phyloP scores from a whole-genome alignment of 2,113 vertebrate species.

The Gymnogyps californianus region DNA sequence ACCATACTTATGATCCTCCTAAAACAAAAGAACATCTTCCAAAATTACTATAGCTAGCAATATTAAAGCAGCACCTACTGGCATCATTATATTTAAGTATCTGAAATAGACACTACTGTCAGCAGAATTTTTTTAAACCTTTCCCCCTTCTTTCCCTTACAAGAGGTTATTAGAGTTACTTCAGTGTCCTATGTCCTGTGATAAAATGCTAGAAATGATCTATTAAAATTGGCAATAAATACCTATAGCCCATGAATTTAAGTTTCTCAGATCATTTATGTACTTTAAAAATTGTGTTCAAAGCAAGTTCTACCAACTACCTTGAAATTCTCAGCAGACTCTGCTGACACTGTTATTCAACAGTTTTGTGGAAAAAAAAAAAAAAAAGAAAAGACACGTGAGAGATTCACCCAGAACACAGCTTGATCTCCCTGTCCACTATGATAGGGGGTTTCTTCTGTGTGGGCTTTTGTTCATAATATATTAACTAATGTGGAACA shows the following conservation, averaged over 20 bases:
- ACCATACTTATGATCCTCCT: conserved; percentile 48
- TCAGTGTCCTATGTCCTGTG: conserved; percentile 10
- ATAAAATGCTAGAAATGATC: conserved; percentile 28
- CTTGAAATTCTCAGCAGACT: background rate
- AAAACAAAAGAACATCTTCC: conserved; percentile 53
- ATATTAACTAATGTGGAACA: background rate
- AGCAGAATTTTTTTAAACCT: conserved; percentile 37
- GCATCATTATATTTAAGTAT: conserved; percentile 60
- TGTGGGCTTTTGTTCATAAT: background rate
- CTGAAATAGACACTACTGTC: conserved; percentile 56
- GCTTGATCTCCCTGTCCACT: background rate
- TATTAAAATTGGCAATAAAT: conserved; percentile 29
- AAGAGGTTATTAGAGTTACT: conserved; percentile 25
- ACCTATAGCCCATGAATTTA: background rate
- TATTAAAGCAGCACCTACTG: conserved; percentile 60
- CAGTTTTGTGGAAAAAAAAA: background rate
- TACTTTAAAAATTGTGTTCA: conserved; percentile 14
- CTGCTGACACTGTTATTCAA: background rate
- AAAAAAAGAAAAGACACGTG: background rate
- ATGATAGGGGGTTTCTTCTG: background rate
- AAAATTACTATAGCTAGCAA: background rate
- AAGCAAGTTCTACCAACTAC: background rate
- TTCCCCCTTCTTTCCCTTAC: conserved; percentile 23
- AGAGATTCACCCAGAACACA: background rate
- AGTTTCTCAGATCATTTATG: background rate